Base-by-base conservation (phyloP, 1,140 invertebrate species). In the Drosophila oshimai region DNA sequence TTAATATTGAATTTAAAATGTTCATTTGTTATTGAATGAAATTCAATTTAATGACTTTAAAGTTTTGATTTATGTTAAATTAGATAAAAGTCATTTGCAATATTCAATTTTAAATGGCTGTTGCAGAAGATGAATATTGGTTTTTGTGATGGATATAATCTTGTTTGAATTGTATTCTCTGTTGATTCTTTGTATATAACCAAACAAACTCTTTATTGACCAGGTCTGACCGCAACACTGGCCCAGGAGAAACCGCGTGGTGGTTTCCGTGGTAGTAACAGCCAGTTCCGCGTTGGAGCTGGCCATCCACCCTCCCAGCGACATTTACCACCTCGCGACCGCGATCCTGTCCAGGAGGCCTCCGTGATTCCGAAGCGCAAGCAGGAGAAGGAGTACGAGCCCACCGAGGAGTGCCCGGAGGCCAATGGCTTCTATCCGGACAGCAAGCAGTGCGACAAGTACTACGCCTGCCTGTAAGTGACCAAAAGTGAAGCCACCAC, bases 401-500 rank as follows among this genome's bases (percentile, higher is more conserved):
- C 91, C 7, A 92, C 92, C 2, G 93, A 94, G 34, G 93, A 95
- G 64, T 98, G 96, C 89, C 96, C 96, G 0, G 95, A 97, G 83
- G 92, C 94, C 2, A 94, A 96, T 74, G 96, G 97, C 10, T 97
- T 94, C 90, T 98, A 97, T 89, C 95, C 96, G 4, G 96, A 97
- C 80, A 94, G 94, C 6, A 94, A 96, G 74, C 96, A 97, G 90
- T 98, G 97, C 83, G 97, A 98, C 92, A 97, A 97, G 90, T 98
- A 97, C 88, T 97, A 97, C 90, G 95, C 95, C 50, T 98, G 97
- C 91, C 92, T 92, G 93, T 93, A 83, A 88, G 90, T 87, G 44
- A 44, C 41, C 41, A 24, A 15, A 10, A 9, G 9, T 4, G n/a
- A 9, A n/a, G n/a, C 17, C 6, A 3, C 37, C 31, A 57, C 28